phyloP scores from a whole-genome alignment of 2,888 invertebrate species.

The Iphiclides podalirius region DNA sequence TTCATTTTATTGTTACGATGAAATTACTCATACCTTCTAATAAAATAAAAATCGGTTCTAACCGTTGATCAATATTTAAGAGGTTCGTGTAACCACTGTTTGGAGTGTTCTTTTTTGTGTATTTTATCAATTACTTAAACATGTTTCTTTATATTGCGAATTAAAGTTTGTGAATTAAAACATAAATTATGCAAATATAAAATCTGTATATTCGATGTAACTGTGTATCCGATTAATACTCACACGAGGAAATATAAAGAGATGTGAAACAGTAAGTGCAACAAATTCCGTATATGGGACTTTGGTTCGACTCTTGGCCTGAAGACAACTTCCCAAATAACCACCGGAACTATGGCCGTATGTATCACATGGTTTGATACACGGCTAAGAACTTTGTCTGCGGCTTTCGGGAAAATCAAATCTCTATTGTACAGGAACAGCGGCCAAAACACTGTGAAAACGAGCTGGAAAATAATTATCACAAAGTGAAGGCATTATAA shows the following conservation, averaged over 20 bases:
- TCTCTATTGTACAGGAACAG: slow-evolving; percentile 49
- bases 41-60: no score
- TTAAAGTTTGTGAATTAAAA: no score
- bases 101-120: no score
- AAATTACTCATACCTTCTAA: no score
- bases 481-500: slow-evolving; percentile 24
- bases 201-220: no score
- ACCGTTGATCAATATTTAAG: no score
- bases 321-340: slow-evolving; percentile 49
- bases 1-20: no score
- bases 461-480: slow-evolving; percentile 43
- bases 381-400: slow-evolving; percentile 45
- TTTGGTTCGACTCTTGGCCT: slow-evolving; percentile 45
- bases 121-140: no score
- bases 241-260: slow-evolving; percentile 51
- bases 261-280: slow-evolving; percentile 42
- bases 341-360: slow-evolving; percentile 52
- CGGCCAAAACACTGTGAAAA: slow-evolving; percentile 56
- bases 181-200: no score
- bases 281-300: slow-evolving; percentile 46
- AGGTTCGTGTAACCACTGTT: no score
- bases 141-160: no score
- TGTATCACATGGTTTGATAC: slow-evolving; percentile 61
- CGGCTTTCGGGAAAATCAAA: slow-evolving; percentile 50
- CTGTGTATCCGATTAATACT: slow-evolving; percentile 41